Evolutionary conservation across 2,888 invertebrate species (phyloP).

Genomic region (Meiosimyza decipiens): DNA sequence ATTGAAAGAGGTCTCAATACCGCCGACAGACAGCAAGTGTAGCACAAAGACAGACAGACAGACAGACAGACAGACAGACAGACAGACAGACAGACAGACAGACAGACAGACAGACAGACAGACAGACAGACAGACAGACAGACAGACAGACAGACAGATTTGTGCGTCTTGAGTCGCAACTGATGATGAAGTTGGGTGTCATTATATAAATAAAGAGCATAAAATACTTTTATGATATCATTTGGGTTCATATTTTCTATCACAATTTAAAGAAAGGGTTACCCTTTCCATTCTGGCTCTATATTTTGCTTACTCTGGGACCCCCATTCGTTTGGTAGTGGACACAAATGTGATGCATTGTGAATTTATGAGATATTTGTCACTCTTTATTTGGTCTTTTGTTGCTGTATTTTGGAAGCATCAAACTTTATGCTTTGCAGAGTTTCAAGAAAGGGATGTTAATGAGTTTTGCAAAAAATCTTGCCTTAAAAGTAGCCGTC

Average conservation of each 20-base stretch:
- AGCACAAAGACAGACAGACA: no score
- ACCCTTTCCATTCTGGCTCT: not conserved
- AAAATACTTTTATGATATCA: constrained; percentile 13
- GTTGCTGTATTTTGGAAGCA: not conserved
- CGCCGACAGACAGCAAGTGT: constrained; percentile 1
- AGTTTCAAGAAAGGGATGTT: not conserved
- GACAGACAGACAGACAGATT: no score
- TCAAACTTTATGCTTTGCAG: no score
- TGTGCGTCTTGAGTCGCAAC: not conserved
- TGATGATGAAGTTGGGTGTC: constrained; percentile 10
- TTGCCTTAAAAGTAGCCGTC: not conserved
- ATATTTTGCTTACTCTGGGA: not conserved
- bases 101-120: not conserved
- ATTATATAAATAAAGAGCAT: not conserved
- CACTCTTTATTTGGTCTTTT: not conserved
- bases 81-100: not conserved
- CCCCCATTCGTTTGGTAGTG: not conserved
- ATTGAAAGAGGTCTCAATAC: no score
- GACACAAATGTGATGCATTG: constrained; percentile 2
- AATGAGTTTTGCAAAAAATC: not conserved
- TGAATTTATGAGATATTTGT: constrained; percentile 23
- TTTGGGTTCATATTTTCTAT: constrained; percentile 1
- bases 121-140: not conserved
- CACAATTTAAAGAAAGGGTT: no score
- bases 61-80: no score